These are phyloP conservation scores for Mohoua ochrocephala DNA, from an alignment of 2,113 vertebrate species.

Conservation along the genomic window DNA sequence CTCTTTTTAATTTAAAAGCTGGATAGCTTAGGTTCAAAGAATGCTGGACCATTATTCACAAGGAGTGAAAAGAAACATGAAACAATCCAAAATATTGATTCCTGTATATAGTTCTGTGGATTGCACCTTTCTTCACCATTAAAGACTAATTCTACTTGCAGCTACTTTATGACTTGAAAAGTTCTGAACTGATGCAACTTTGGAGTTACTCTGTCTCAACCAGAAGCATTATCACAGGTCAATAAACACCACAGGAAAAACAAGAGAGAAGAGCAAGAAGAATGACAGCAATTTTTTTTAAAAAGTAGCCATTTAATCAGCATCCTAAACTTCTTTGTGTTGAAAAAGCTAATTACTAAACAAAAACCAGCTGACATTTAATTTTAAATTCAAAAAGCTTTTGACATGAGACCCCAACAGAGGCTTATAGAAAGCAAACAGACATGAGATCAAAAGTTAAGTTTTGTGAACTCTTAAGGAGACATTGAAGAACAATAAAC, in stretches of 20 bases:
- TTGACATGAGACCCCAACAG: not conserved
- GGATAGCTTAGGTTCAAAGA: not conserved
- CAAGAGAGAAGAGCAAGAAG: not conserved
- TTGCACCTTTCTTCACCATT: not conserved
- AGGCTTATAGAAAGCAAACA: not conserved
- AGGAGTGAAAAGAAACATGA: not conserved
- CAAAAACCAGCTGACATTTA: not conserved
- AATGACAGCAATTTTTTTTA: not conserved
- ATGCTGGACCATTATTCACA: not conserved
- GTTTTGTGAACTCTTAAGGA: not conserved
- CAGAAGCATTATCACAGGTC: not conserved
- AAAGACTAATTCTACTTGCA: not conserved
- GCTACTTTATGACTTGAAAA: not conserved
- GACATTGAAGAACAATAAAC: not conserved
- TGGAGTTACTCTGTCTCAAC: not conserved
- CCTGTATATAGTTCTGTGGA: not conserved
- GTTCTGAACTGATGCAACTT: not conserved
- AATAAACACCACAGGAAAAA: not conserved
- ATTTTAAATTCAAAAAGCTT: not conserved
- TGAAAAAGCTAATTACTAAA: not conserved
- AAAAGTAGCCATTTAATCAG: not conserved
- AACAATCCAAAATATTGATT: not conserved
- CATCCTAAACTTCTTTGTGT: not conserved
- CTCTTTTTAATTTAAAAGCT: not conserved
- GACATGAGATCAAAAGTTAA: not conserved